phyloP scores from a whole-genome alignment of 2,888 invertebrate genomes.

The Metalampra italica region DNA sequence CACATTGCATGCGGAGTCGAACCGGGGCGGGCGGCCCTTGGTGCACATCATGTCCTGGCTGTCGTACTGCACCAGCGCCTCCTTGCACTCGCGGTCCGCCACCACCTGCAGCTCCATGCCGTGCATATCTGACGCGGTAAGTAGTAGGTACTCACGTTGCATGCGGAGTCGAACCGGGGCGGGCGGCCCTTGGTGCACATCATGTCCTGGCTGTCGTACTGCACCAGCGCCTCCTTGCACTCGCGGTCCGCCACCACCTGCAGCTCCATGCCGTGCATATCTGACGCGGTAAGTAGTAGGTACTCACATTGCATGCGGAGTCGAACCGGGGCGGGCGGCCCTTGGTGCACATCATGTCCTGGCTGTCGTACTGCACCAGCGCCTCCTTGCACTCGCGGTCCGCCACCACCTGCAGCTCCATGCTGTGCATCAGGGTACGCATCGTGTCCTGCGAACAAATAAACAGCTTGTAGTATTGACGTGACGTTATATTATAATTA shows the following conservation, averaged over 20 bases:
- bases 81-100: slow-evolving; percentile 38
- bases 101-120: slow-evolving; percentile 52
- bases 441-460: slow-evolving; percentile 48
- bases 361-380: slow-evolving; percentile 43
- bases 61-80: slow-evolving; percentile 44
- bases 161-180: slow-evolving; percentile 59
- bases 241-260: slow-evolving; percentile 33
- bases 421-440: slow-evolving; percentile 65
- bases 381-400: slow-evolving; percentile 38
- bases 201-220: slow-evolving; percentile 57
- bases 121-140: slow-evolving; percentile 71
- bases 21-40: slow-evolving; percentile 48
- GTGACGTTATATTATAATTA: no score
- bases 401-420: slow-evolving; percentile 44
- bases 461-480: neutral
- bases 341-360: slow-evolving; percentile 61
- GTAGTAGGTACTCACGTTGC: slow-evolving; percentile 59
- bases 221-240: slow-evolving; percentile 40
- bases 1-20: slow-evolving; percentile 68
- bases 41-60: slow-evolving; percentile 60
- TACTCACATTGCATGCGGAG: slow-evolving; percentile 63
- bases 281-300: no score
- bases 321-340: slow-evolving; percentile 54
- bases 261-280: slow-evolving; percentile 66
- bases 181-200: slow-evolving; percentile 55